A percentile compares a stretch with the other conserved stretches of the same genome.
Evolutionary conservation across 53 echinoderm and acorn worm species (phyloP).

Genomic region (Luidia sarsii): DNA sequence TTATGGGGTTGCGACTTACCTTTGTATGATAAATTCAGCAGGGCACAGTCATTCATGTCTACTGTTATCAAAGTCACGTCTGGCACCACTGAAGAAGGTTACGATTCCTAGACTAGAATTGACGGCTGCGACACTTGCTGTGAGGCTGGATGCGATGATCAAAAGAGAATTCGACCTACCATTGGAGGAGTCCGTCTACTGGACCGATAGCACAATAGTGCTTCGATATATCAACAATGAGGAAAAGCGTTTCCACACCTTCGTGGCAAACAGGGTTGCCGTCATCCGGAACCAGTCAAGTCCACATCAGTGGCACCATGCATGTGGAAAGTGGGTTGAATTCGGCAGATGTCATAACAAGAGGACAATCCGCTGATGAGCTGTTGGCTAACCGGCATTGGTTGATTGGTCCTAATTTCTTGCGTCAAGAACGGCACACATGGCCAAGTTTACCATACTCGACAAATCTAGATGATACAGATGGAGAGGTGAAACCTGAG

Average conservation of each 20-base stretch:
- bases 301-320: conserved; percentile 44
- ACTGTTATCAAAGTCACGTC: conserved; percentile 36
- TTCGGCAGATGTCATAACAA: conserved; percentile 27
- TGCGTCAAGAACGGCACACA: neutral
- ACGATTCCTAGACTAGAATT: conserved; percentile 69
- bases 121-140: conserved; percentile 60
- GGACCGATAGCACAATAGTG: conserved; percentile 59
- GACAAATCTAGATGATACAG: neutral
- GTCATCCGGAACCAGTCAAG: conserved; percentile 35
- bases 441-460: neutral
- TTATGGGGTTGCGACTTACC: conserved; percentile 45
- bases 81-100: conserved; percentile 52
- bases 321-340: neutral
- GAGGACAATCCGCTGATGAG: conserved; percentile 17
- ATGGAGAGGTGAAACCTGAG: neutral
- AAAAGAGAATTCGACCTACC: conserved; percentile 56
- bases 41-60: neutral
- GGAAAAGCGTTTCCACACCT: conserved; percentile 46
- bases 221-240: conserved; percentile 50
- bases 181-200: conserved; percentile 50
- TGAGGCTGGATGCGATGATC: conserved; percentile 52
- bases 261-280: conserved; percentile 53
- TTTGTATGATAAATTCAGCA: conserved; percentile 7
- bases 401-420: conserved; percentile 36
- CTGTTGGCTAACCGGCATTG: conserved; percentile 10